Conservation (phyloP, 2,113 vertebrate genomes). For the Oenanthe melanoleuca region DNA sequence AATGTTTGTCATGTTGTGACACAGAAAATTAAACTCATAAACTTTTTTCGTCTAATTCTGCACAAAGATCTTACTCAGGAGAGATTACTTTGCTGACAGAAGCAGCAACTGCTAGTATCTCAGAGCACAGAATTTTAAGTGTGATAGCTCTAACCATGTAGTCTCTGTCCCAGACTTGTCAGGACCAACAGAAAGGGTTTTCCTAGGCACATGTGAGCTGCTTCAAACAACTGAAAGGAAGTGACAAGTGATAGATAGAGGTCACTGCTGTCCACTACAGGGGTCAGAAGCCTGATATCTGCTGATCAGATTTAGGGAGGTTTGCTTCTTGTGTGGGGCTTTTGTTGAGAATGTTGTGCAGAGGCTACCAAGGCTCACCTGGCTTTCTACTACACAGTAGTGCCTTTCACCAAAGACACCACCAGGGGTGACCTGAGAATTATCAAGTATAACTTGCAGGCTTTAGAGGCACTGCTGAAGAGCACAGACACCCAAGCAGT, state of each 20-base stretch:
- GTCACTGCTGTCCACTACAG: background rate
- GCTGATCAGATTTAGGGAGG: background rate
- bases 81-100: background rate
- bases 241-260: background rate
- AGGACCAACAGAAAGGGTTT: background rate
- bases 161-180: background rate
- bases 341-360: background rate
- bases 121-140: background rate
- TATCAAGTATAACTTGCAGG: background rate
- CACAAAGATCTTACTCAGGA: background rate
- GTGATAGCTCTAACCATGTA: fast-evolving
- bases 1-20: background rate
- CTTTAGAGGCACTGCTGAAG: background rate
- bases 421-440: background rate
- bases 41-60: background rate
- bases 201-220: background rate
- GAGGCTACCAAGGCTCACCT: background rate
- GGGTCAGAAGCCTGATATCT: background rate
- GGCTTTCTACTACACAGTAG: no score
- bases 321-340: background rate
- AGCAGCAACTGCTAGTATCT: background rate
- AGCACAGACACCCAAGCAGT: fast-evolving
- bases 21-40: background rate
- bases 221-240: background rate
- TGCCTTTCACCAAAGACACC: background rate